Percentiles rank a stretch among this genome's conserved stretches.
These are phyloP conservation scores for Dendrocincla tyrannina DNA, from an alignment of 2,797 vertebrate species.

Conservation along the genomic window DNA sequence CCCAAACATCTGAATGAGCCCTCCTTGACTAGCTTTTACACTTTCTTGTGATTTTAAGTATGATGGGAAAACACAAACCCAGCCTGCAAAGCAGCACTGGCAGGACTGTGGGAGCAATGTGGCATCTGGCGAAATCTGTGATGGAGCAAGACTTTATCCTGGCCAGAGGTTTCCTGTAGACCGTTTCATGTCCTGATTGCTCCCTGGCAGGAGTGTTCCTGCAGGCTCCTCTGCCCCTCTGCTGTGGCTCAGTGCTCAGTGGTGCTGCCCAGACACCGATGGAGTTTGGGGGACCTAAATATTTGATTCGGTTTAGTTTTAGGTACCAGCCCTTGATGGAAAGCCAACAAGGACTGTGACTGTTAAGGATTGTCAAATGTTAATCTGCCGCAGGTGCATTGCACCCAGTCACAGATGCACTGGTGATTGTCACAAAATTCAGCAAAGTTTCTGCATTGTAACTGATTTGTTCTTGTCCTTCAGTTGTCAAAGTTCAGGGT, in stretches of 20 bases:
- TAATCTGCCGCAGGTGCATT: background rate
- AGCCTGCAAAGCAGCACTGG: background rate
- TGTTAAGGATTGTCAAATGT: background rate
- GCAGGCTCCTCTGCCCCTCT: background rate
- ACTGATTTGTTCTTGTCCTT: background rate
- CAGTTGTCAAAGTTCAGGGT: background rate
- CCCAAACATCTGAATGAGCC: background rate
- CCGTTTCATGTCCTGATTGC: background rate
- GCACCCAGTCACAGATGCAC: background rate
- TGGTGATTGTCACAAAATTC: background rate
- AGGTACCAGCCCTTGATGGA: background rate
- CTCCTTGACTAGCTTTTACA: background rate
- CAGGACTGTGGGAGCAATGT: background rate
- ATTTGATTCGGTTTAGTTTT: background rate
- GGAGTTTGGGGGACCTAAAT: background rate
- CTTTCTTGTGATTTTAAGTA: background rate
- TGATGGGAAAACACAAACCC: background rate
- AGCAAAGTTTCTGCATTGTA: background rate
- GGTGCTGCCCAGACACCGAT: background rate
- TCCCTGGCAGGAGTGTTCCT: background rate
- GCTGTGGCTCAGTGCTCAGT: background rate
- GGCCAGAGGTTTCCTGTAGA: background rate
- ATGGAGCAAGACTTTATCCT: background rate
- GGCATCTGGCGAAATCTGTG: background rate
- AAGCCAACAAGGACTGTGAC: background rate